phyloP scores from a whole-genome alignment of 2,888 invertebrate genomes.

The Subacronicta megacephala region DNA sequence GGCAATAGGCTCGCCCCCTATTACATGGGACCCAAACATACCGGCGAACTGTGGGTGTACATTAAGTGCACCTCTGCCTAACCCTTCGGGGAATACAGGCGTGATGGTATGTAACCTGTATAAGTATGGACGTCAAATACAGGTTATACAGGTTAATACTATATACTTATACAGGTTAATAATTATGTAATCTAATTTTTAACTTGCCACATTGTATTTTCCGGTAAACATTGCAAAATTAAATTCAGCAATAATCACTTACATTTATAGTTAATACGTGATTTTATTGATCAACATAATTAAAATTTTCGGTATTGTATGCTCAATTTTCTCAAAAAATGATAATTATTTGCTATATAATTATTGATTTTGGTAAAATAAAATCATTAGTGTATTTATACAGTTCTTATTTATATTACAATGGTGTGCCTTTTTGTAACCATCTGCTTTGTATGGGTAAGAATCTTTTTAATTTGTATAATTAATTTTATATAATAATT shows the following conservation, averaged over 20 bases:
- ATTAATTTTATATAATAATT: too few relatives aligned
- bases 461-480: slow-evolving; percentile 14
- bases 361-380: slow-evolving; percentile 1
- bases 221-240: slow-evolving; percentile 13
- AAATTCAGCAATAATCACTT: background rate
- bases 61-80: too few relatives aligned
- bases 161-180: too few relatives aligned
- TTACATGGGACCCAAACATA: too few relatives aligned
- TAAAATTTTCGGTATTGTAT: slow-evolving; percentile 13
- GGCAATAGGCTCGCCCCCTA: too few relatives aligned
- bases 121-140: too few relatives aligned
- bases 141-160: too few relatives aligned
- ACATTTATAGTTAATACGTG: slow-evolving; percentile 32
- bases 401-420: slow-evolving; percentile 1
- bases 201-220: slow-evolving; percentile 5
- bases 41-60: too few relatives aligned
- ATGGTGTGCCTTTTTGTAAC: slow-evolving; percentile 26
- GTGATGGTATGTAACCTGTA: too few relatives aligned
- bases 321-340: slow-evolving; percentile 47
- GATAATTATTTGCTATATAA: slow-evolving; percentile 51
- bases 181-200: slow-evolving; percentile 14
- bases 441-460: slow-evolving; percentile 25
- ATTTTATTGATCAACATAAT: slow-evolving; percentile 14
- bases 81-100: too few relatives aligned
- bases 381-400: slow-evolving; percentile 13